A percentile compares a stretch with the other conserved stretches of the same genome.
Conservation (phyloP, 1,140 invertebrate genomes). For the Leptestheria dahalacensis region DNA sequence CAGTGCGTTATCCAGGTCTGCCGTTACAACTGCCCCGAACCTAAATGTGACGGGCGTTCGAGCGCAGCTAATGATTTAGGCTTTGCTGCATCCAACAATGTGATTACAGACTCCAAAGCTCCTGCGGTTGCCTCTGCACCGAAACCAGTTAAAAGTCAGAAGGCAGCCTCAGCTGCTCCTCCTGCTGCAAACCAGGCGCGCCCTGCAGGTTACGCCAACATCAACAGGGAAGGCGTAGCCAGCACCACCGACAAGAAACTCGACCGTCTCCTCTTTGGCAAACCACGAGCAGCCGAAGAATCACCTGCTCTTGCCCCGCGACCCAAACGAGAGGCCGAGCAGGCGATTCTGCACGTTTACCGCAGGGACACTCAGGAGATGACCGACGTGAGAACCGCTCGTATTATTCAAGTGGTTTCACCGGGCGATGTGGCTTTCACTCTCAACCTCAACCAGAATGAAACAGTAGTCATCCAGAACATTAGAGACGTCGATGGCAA, state of each 20-base stretch:
- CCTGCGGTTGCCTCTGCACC: conserved; percentile 38
- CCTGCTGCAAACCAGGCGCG: conserved; percentile 33
- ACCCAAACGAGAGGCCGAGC: conserved; percentile 10
- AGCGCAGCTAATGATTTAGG: conserved; percentile 32
- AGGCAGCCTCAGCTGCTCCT: conserved; percentile 33
- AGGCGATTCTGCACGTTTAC: conserved; percentile 42
- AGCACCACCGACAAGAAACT: conserved; percentile 5
- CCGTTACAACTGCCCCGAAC: conserved; percentile 79
- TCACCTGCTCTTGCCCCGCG: conserved; percentile 18
- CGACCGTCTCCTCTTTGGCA: conserved; percentile 30
- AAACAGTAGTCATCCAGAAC: conserved; percentile 42
- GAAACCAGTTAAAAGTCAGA: background rate
- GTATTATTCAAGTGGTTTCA: conserved; percentile 80
- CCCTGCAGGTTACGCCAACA: background rate
- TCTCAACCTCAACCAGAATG: conserved; percentile 50
- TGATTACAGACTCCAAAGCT: too few relatives aligned
- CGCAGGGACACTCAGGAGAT: conserved; percentile 76
- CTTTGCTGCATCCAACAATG: conserved; percentile 40
- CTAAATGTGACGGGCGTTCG: conserved; percentile 50
- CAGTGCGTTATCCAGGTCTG: conserved; percentile 92
- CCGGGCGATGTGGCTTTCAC: conserved; percentile 87
- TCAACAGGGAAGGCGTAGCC: conserved; percentile 14
- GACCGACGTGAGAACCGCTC: conserved; percentile 81
- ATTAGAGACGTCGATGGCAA: conserved; percentile 31
- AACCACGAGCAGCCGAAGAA: conserved; percentile 30